Base-by-base conservation (phyloP, 2,797 vertebrate genomes). In the Cossypha heuglini region DNA sequence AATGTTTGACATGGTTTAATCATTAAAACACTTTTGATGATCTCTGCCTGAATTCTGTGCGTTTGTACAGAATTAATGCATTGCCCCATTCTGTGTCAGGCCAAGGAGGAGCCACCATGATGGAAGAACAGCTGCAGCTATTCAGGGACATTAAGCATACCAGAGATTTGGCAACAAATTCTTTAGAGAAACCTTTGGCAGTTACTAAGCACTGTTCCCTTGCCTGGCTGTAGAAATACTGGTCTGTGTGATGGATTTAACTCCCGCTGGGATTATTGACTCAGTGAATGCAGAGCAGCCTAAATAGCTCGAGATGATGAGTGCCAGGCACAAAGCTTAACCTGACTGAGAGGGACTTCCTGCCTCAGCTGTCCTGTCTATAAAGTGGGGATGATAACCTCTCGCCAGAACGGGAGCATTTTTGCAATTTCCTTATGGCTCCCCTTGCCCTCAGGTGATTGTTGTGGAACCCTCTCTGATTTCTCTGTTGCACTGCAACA, bases 11-110 rank as follows among this genome's bases (percentile, higher is more conserved):
- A 97, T 97, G 96, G 94, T 97, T 98, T 97, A 98, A 98, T 98
- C 98, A 98, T 98, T 98, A 98, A 98, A 98, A 97, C 92, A 91
- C 88, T 98, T 98, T 98, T 97, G 97, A 98, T 98, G 96, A 98
- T 93, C 90, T 86, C 45, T 97, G 91, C 63, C 95, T 91, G 88
- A 22, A 72, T 93, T 96, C 94, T 72, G 61, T 85, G 90, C 81
- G 52, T 95, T 82, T 94, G 49, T 96, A 84, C 57, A 29, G 58
- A 33, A 83, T 9, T 28, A 29, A 43, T 66, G 26, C 48, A 6
- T 51, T 61, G 22, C 14, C 54, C 46, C 26, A 26, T 75, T 55
- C 21, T 37, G 9, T n/a, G 17, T 72, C 48, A 42, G 37, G 31
- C 62, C 61, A 68, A 48, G 69, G 67, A 80, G 57, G 62, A 86